These are phyloP conservation scores for Heliornis fulica DNA, from an alignment of 2,113 vertebrate species.

Conservation along the genomic window DNA sequence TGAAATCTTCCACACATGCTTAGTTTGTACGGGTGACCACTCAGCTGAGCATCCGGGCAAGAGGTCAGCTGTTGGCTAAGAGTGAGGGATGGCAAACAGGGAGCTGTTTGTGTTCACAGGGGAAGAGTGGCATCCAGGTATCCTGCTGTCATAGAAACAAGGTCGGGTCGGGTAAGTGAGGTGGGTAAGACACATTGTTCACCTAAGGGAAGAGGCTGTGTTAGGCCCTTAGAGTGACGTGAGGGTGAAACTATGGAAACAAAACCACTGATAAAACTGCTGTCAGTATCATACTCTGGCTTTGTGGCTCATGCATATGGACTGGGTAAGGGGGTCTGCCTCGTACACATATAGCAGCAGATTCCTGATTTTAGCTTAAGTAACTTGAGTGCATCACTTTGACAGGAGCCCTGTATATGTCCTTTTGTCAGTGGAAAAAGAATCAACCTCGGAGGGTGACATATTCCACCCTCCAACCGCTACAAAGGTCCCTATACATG, in stretches of 20 bases:
- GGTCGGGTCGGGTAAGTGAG: not conserved
- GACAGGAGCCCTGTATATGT: not conserved
- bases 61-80: not conserved
- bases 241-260: not conserved
- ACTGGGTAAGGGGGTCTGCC: not conserved
- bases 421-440: not conserved
- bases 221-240: not conserved
- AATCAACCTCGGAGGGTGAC: not conserved
- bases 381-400: not conserved
- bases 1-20: not conserved
- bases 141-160: not conserved
- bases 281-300: not conserved
- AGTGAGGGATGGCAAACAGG: not conserved
- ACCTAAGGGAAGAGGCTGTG: not conserved
- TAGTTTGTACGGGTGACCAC: not conserved
- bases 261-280: not conserved
- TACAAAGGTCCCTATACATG: not conserved
- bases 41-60: not conserved
- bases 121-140: not conserved
- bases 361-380: not conserved
- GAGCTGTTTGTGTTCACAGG: not conserved
- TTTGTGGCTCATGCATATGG: not conserved
- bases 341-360: not conserved
- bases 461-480: fast-evolving
- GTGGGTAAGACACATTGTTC: not conserved